Conservation (phyloP, 1,140 invertebrate species). For the Papilio aristodemus region DNA sequence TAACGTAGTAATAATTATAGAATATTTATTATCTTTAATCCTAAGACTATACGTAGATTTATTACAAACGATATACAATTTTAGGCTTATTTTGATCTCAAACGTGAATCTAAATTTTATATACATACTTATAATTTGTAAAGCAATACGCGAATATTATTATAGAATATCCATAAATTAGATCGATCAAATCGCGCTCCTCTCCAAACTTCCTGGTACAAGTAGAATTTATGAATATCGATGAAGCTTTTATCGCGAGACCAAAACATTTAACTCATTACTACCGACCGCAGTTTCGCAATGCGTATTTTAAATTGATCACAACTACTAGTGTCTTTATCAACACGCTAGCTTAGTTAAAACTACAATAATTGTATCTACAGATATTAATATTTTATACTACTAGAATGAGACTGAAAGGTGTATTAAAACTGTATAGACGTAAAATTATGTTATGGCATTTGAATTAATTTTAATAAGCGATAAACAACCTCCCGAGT, state of each 20-base stretch:
- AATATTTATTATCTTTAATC: too few relatives aligned
- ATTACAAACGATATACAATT: too few relatives aligned
- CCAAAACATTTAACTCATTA: constrained; percentile 14
- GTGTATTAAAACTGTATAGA: too few relatives aligned
- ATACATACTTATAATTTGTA: neutral
- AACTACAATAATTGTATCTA: too few relatives aligned
- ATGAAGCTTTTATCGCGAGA: constrained; percentile 15
- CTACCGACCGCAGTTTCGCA: constrained; percentile 2
- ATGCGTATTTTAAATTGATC: neutral
- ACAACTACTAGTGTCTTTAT: neutral
- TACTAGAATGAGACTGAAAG: too few relatives aligned
- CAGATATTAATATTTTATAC: too few relatives aligned
- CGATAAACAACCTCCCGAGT: too few relatives aligned
- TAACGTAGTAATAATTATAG: too few relatives aligned
- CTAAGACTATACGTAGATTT: too few relatives aligned
- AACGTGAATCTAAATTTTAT: neutral
- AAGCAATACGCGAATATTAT: constrained; percentile 4
- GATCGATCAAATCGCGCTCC: constrained; percentile 7
- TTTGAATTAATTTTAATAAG: too few relatives aligned
- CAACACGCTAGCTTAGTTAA: neutral
- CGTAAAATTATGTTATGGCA: too few relatives aligned
- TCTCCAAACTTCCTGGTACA: constrained; percentile 6
- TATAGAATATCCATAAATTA: neutral
- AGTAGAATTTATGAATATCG: constrained; percentile 12
- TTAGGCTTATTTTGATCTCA: too few relatives aligned